Evolutionary conservation across 2,113 vertebrate genomes (phyloP).

Genomic region (Scartelaos histophorus): DNA sequence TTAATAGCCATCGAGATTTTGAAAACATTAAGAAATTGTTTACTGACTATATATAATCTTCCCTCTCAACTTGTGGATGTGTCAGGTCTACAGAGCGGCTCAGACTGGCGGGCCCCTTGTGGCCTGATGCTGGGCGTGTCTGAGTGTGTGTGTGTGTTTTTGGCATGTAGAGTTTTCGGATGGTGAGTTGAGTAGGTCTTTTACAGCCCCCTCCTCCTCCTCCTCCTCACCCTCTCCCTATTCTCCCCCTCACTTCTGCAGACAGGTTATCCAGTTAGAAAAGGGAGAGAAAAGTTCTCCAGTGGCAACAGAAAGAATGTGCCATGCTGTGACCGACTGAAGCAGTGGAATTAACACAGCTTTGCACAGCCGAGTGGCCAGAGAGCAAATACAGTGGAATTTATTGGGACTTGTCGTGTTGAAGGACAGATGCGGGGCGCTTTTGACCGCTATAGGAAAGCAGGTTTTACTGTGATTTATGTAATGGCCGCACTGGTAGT

Average conservation of each 20-base stretch:
- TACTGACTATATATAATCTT: conserved; percentile 14
- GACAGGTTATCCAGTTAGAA: conserved; percentile 72
- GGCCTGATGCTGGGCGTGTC: conserved; percentile 38
- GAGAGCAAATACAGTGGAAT: conserved; percentile 65
- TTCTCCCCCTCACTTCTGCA: conserved; percentile 30
- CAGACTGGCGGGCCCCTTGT: conserved; percentile 25
- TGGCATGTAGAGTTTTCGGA: conserved; percentile 52
- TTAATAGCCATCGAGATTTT: conserved; percentile 15
- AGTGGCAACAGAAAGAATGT: conserved; percentile 80
- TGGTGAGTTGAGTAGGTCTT: conserved; percentile 66
- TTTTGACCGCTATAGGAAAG: conserved; percentile 37
- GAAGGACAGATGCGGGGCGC: conserved; percentile 50
- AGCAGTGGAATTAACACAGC: conserved; percentile 65
- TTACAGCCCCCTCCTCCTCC: conserved; percentile 35
- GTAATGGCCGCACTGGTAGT: conserved; percentile 26
- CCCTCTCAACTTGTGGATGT: neutral
- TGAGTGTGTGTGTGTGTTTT: conserved; percentile 39
- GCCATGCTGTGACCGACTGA: conserved; percentile 70
- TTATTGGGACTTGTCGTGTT: conserved; percentile 61
- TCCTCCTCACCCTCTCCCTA: conserved; percentile 17
- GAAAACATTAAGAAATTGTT: neutral
- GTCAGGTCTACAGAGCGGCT: conserved; percentile 2
- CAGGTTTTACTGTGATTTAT: conserved; percentile 49
- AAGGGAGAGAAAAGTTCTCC: conserved; percentile 73
- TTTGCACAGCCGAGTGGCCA: conserved; percentile 54